phyloP scores from a whole-genome alignment of 2,113 vertebrate species.

The Pardalotus punctatus region DNA sequence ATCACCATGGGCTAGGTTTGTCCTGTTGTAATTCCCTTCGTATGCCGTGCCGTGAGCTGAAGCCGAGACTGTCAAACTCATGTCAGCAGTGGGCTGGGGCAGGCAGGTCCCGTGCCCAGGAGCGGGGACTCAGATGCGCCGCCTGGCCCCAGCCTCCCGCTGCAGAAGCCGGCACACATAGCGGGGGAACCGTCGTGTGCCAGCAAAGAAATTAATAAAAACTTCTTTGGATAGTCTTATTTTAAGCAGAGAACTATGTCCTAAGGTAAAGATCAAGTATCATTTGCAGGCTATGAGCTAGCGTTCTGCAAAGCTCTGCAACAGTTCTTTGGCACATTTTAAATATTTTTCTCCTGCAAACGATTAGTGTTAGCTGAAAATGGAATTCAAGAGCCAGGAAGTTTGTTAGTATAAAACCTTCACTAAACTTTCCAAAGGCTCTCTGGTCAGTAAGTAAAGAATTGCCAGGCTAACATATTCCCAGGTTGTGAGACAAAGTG shows the following conservation, averaged over 20 bases:
- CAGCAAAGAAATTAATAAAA: neutral
- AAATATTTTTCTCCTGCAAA: neutral
- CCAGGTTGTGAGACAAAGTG: neutral
- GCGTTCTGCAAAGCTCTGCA: neutral
- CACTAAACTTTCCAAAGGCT: neutral
- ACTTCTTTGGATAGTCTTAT: neutral
- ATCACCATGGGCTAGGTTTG: neutral
- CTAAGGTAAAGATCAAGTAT: neutral
- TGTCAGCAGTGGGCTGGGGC: neutral
- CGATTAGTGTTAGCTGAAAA: neutral
- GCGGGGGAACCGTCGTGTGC: accelerated
- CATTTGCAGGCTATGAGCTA: neutral
- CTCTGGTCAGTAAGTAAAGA: neutral
- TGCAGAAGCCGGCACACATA: accelerated
- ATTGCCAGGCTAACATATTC: neutral
- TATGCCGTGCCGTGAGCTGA: accelerated
- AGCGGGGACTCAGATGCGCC: neutral
- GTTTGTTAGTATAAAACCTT: neutral
- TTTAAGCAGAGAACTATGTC: neutral
- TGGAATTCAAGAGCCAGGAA: neutral
- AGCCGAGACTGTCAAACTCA: neutral
- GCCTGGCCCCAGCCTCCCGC: neutral
- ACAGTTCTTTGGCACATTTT: neutral
- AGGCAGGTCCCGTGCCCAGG: accelerated
- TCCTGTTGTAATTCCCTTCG: neutral